Conservation (phyloP, 2,113 vertebrate genomes). For the Nerophis ophidion region DNA sequence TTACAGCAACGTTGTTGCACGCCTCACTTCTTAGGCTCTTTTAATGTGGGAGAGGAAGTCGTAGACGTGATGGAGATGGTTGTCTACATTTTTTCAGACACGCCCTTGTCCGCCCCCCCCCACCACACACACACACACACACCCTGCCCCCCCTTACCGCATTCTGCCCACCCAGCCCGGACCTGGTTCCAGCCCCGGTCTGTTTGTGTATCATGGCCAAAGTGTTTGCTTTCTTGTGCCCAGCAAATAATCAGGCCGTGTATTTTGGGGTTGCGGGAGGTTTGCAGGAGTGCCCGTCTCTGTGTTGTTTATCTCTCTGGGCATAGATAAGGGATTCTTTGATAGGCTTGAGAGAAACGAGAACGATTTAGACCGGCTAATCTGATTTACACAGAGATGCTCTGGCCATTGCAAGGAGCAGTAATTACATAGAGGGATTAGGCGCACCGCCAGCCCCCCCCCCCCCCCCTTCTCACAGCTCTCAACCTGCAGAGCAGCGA, state of each 20-base stretch:
- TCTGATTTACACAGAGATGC: conserved; percentile 76
- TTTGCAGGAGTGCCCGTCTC: conserved; percentile 53
- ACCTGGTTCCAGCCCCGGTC: conserved; percentile 30
- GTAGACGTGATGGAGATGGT: conserved; percentile 42
- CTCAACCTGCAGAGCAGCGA: conserved; percentile 44
- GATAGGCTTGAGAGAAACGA: conserved; percentile 71
- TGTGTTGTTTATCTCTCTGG: conserved; percentile 70
- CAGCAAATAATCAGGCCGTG: conserved; percentile 70
- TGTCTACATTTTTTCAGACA: conserved; percentile 42
- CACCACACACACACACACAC: too few species aligned
- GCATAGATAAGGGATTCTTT: conserved; percentile 79
- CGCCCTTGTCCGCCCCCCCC: conserved; percentile 13
- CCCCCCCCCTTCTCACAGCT: conserved; percentile 41
- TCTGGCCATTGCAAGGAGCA: conserved; percentile 72
- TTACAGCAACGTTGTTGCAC: conserved; percentile 44
- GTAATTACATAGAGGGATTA: conserved; percentile 85
- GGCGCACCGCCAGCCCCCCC: conserved; percentile 43
- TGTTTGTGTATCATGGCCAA: conserved; percentile 65
- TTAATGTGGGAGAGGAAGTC: conserved; percentile 30
- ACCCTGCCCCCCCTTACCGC: too few species aligned
- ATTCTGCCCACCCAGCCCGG: conserved; percentile 47
- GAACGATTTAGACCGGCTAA: conserved; percentile 76
- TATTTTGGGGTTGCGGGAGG: conserved; percentile 41
- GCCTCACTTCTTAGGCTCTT: conserved; percentile 29
- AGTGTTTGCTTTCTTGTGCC: conserved; percentile 59